Evolutionary conservation across 2,797 vertebrate genomes (phyloP), one percentile per base, ranked within the genome.

Genomic region (Sebastes elongatus): DNA sequence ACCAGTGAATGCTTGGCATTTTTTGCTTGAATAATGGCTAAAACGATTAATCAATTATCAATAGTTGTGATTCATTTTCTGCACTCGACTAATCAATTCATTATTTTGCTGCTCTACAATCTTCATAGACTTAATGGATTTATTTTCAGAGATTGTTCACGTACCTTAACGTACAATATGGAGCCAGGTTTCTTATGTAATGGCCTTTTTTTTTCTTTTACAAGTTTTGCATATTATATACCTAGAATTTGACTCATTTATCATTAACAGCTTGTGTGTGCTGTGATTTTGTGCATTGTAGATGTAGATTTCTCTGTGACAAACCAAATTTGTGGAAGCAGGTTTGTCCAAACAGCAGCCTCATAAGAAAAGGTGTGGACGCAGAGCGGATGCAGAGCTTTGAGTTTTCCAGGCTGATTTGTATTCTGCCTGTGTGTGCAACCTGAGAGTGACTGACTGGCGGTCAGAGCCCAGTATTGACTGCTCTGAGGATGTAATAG

Each of bases 401-500:
- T 78, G 86, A 87, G 59, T 91, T 89, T 88, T 83, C 78, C 30
- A 23, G 30, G 53, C 85, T 92, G 79, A 90, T 95, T 87, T 88
- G 93, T 94, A 94, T 93, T 94, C 93, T 78, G 86, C 73, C 66
- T 70, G 80, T 80, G 88, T 89, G 86, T 79, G 91, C 78, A 92
- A 89, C 87, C 85, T 85, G 92, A 91, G 87, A 89, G 88, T 94
- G 93, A 95, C 61, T 93, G 93, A 94, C 89, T 93, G 91, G 91
- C 52, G 84, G 91, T 90, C 89, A 89, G 90, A 92, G 87, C 86
- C 69, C 81, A 79, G 88, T 94, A 95, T 95, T 91, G 94, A 95
- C 94, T 94, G 87, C 90, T 92, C 87, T 89, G 91, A 91, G 92
- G 94, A 94, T 94, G 93, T 94, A 91, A 93, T 93, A 88, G 92